A percentile compares a stretch with the other conserved stretches of the same genome.
These are phyloP conservation scores for Parthenolecanium corni DNA, from an alignment of 2,888 invertebrate species.

Conservation along the genomic window DNA sequence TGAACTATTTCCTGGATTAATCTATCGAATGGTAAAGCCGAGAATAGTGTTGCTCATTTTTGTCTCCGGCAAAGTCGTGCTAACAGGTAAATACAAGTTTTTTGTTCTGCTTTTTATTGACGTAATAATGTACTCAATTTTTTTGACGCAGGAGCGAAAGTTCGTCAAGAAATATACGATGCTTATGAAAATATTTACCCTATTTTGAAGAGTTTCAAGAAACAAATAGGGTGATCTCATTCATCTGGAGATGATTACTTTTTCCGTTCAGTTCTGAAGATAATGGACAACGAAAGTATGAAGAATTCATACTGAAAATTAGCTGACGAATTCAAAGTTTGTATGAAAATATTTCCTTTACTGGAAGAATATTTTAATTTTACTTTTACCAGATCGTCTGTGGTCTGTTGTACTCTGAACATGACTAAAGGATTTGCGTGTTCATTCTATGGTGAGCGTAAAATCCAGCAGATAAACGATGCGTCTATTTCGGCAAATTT, in stretches of 20 bases:
- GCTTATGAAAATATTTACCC: conserved; percentile 56
- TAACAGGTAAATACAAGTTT: conserved; percentile 41
- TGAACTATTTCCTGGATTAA: conserved; percentile 55
- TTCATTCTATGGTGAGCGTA: too few species aligned
- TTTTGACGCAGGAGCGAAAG: conserved; percentile 46
- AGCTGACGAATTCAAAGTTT: too few species aligned
- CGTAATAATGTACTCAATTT: conserved; percentile 2
- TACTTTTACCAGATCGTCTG: too few species aligned
- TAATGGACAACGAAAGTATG: background rate
- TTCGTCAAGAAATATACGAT: conserved; percentile 51
- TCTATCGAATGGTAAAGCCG: conserved; percentile 57
- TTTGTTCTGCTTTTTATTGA: background rate
- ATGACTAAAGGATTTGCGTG: too few species aligned
- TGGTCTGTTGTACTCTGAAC: too few species aligned
- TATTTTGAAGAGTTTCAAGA: conserved; percentile 51
- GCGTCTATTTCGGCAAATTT: too few species aligned
- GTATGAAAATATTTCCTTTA: too few species aligned
- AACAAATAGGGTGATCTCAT: conserved; percentile 36
- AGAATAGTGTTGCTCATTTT: conserved; percentile 55
- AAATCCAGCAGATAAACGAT: too few species aligned
- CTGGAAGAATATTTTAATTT: too few species aligned
- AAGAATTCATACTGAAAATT: too few species aligned
- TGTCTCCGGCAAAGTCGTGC: conserved; percentile 58
- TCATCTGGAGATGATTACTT: background rate
- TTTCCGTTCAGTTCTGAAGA: background rate